Evolutionary conservation across 1,140 invertebrate species (phyloP).

Genomic region (Drosophila chauvacae): DNA sequence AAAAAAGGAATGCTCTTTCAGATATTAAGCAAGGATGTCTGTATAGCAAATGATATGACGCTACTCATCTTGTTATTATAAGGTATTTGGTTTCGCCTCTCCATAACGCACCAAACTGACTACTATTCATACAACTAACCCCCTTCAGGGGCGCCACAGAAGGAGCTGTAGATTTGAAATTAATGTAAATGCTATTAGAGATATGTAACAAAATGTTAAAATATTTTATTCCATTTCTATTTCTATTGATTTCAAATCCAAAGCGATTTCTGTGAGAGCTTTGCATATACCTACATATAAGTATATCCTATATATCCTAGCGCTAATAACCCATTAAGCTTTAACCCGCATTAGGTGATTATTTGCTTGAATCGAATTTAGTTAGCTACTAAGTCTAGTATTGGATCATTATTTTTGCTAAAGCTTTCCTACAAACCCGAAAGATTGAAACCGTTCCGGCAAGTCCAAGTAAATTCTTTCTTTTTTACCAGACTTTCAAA

Average conservation of each 20-base stretch:
- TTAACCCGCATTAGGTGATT: slow-evolving; percentile 44
- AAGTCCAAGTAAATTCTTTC: slow-evolving; percentile 21
- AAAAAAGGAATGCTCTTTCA: neutral
- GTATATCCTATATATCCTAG: slow-evolving; percentile 24
- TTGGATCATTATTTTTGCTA: slow-evolving; percentile 56
- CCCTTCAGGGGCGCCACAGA: neutral
- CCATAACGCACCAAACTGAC: slow-evolving; percentile 12
- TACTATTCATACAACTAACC: slow-evolving; percentile 34
- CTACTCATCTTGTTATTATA: neutral
- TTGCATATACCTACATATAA: slow-evolving; percentile 2
- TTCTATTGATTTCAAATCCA: neutral
- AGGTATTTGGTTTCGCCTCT: neutral
- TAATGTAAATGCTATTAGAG: neutral
- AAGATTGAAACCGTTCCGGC: slow-evolving; percentile 59
- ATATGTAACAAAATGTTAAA: neutral
- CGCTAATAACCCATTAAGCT: slow-evolving; percentile 47
- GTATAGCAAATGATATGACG: too few species aligned
- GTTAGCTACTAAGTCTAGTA: slow-evolving; percentile 47
- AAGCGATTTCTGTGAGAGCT: neutral
- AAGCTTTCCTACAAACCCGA: slow-evolving; percentile 41
- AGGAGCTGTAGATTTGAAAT: neutral
- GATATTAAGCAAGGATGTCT: neutral
- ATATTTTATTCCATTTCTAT: neutral
- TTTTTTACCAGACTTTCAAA: slow-evolving; percentile 61
- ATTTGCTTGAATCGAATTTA: slow-evolving; percentile 59